Percentiles rank a stretch among this genome's conserved stretches.
phyloP scores from a whole-genome alignment of 2,113 vertebrate genomes.

The Pelecanoides urinatrix region DNA sequence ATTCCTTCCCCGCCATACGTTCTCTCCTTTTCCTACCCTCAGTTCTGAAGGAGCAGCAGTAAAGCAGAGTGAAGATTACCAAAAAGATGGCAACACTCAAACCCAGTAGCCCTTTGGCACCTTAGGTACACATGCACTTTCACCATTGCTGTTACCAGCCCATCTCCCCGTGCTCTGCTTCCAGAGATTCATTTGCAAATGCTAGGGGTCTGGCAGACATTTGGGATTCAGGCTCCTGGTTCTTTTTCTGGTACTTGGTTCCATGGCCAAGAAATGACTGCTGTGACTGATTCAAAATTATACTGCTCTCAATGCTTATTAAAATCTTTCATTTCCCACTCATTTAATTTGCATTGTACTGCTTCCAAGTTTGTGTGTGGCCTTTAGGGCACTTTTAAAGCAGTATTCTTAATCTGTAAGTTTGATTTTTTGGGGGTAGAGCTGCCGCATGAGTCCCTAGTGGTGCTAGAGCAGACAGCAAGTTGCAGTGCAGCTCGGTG shows the following conservation, averaged over 20 bases:
- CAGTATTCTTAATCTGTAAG: not conserved
- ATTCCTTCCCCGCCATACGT: rapidly evolving
- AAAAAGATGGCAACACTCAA: not conserved
- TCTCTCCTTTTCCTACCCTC: not conserved
- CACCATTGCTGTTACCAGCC: not conserved
- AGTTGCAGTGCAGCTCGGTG: not conserved
- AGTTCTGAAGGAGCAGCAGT: not conserved
- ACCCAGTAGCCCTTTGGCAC: not conserved
- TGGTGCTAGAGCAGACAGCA: not conserved
- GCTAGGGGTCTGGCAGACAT: not conserved
- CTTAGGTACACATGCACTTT: rapidly evolving
- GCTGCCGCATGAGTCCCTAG: not conserved
- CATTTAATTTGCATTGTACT: not conserved
- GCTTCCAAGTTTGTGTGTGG: not conserved
- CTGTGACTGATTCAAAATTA: not conserved
- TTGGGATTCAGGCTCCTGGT: not conserved
- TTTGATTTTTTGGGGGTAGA: not conserved
- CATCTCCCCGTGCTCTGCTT: not conserved
- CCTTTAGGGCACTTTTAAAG: not conserved
- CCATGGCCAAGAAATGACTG: not conserved
- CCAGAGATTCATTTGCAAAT: not conserved
- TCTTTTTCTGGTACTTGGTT: not conserved
- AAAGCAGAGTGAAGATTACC: not conserved
- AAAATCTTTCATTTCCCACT: not conserved
- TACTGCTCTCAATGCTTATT: not conserved